Evolutionary conservation across 2,797 vertebrate genomes (phyloP).

Genomic region (Muraenolepis orangiensis): DNA sequence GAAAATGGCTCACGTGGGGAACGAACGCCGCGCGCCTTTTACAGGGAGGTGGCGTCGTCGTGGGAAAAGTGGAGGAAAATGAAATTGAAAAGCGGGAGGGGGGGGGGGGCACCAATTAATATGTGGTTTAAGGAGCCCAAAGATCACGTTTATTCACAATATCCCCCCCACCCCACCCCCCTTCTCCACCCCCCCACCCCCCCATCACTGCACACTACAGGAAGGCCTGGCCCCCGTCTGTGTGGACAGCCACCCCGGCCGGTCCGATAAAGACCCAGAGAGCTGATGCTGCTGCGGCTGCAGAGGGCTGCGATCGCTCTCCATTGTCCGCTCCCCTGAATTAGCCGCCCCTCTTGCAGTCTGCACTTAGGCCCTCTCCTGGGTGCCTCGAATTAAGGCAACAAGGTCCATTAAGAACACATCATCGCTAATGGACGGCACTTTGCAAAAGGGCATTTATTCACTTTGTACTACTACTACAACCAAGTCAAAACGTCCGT

Average conservation of each 20-base stretch:
- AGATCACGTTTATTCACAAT: constrained; percentile 34
- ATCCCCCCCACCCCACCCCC: no score
- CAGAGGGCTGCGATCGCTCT: constrained; percentile 22
- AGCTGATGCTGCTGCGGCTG: no score
- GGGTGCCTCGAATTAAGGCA: constrained; percentile 8
- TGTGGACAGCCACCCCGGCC: no score
- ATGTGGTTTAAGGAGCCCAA: constrained; percentile 28
- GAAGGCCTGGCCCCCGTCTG: constrained; percentile 37
- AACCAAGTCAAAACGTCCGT: neutral
- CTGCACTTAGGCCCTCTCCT: neutral
- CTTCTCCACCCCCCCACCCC: no score
- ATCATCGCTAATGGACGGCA: neutral
- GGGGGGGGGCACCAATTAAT: no score
- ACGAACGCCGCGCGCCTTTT: constrained; percentile 10
- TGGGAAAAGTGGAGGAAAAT: constrained; percentile 24
- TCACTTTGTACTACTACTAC: no score
- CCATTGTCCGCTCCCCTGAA: constrained; percentile 37
- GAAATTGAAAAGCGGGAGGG: constrained; percentile 20
- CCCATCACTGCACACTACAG: constrained; percentile 20
- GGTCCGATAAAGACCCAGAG: constrained; percentile 40
- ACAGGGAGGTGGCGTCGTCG: no score
- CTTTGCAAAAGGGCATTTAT: neutral
- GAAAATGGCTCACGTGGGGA: constrained; percentile 21
- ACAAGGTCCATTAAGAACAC: neutral
- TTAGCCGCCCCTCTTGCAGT: constrained; percentile 12